A percentile compares a stretch with the other conserved stretches of the same genome.
phyloP scores from a whole-genome alignment of 2,888 invertebrate species.

The Sepiola atlantica region DNA sequence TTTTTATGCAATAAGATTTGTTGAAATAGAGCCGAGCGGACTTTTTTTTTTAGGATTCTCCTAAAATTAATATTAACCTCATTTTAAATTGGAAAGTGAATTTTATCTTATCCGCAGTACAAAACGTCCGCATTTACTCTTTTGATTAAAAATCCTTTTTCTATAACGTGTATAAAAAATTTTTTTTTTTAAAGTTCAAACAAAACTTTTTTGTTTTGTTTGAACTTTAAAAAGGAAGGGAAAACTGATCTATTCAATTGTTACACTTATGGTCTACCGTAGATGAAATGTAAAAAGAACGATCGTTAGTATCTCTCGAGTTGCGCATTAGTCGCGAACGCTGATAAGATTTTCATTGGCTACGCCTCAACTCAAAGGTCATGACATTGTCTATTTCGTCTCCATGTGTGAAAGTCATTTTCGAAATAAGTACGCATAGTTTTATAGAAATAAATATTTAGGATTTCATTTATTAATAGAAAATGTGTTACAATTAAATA shows the following conservation, averaged over 20 bases:
- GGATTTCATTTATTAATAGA: not conserved
- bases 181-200: too few relatives aligned
- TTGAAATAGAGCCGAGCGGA: too few relatives aligned
- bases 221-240: not conserved
- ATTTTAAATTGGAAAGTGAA: not conserved
- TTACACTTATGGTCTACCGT: not conserved
- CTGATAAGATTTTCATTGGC: not conserved
- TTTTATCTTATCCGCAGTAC: not conserved
- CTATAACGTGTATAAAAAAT: not conserved
- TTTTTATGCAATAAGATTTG: too few relatives aligned
- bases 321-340: not conserved
- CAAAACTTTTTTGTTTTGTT: not conserved
- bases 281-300: not conserved
- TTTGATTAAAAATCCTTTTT: too few relatives aligned
- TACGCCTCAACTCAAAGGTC: constrained; percentile 33
- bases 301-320: not conserved
- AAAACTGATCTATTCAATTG: not conserved
- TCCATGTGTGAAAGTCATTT: constrained; percentile 36
- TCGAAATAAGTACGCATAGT: not conserved
- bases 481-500: not conserved
- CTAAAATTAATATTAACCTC: not conserved
- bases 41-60: too few relatives aligned
- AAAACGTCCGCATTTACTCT: too few relatives aligned
- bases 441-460: not conserved
- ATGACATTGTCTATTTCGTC: constrained; percentile 35